A percentile compares a stretch with the other conserved stretches of the same genome.
phyloP scores from a whole-genome alignment of 2,888 invertebrate genomes.

The Apomyelois bistriatella region DNA sequence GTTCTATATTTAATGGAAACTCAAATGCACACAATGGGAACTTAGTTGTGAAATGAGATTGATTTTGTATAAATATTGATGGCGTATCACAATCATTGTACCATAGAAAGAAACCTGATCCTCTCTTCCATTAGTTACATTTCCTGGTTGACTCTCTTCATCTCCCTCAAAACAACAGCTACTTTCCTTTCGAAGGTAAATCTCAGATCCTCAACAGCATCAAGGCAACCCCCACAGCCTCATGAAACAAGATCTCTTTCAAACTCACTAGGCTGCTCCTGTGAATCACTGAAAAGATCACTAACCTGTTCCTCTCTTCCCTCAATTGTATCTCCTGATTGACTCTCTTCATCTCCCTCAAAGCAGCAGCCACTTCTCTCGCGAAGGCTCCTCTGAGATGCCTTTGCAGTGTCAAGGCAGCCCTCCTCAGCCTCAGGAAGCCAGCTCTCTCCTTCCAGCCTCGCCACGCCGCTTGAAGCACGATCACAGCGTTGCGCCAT shows the following conservation, averaged over 20 bases:
- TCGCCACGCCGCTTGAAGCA: slow-evolving; percentile 90
- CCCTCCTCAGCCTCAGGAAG: slow-evolving; percentile 89
- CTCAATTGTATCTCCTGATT: slow-evolving; percentile 92
- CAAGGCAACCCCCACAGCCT: slow-evolving; percentile 89
- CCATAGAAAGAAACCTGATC: too few species aligned
- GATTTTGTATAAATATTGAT: too few species aligned
- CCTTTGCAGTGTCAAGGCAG: slow-evolving; percentile 91
- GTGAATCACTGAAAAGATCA: slow-evolving; percentile 88
- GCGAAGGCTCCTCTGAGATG: slow-evolving; percentile 94
- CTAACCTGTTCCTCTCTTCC: slow-evolving; percentile 82
- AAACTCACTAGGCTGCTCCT: slow-evolving; percentile 91
- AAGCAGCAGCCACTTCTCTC: slow-evolving; percentile 90
- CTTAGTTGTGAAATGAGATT: too few species aligned
- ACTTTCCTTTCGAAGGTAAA: slow-evolving; percentile 95
- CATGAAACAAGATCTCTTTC: slow-evolving; percentile 91
- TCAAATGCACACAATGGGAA: too few species aligned
- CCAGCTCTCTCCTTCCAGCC: slow-evolving; percentile 91
- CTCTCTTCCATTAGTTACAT: slow-evolving; percentile 87
- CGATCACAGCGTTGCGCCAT: slow-evolving; percentile 83
- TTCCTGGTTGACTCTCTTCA: slow-evolving; percentile 91
- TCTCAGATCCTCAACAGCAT: slow-evolving; percentile 90
- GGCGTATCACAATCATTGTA: too few species aligned
- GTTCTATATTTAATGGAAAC: too few species aligned
- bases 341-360: slow-evolving; percentile 91
- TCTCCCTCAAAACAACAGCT: slow-evolving; percentile 91